Evolutionary conservation across 2,888 invertebrate genomes (phyloP), one percentile per base, ranked within the genome.

Genomic region (Drosophila paramelanica): DNA sequence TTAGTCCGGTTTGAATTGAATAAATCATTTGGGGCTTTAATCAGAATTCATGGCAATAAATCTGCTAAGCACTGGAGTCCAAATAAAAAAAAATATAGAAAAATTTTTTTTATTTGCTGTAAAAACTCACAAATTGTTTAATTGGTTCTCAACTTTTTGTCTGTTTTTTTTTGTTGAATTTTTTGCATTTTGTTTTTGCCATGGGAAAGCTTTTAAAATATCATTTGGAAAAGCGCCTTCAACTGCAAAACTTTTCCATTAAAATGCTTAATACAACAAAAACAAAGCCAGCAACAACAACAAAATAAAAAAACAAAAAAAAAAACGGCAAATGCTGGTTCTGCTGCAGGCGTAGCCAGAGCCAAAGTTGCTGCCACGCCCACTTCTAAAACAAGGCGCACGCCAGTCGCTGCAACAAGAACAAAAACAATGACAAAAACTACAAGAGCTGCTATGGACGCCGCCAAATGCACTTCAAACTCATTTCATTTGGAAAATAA

Each of bases 401-500:
- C 57, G 69, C 59, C 70, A 36, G 53, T 5, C 33, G 41, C 47
- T 43, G 56, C 70, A 52, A 38, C 59, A 53, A 38, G 27, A 53
- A 27, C 39, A 46, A 67, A 7, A 31, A 31, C 31, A 52, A 60
- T 25, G 66, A 41, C 25, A 56, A 57, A 31, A 51, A 61, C n/a
- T 36, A 53, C 38, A 60, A 60, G 57, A 52, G 62, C 70, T 66
- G 67, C 73, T 66, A 58, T 46, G 72, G 68, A 56, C 67, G 69
- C 87, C 80, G 73, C 68, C 85, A 83, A 89, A 89, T 85, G 89
- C 85, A 86, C 85, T 86, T 86, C 75, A 86, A 86, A 89, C 88
- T 89, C 90, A 87, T 89, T 86, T 86, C 85, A 86, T 89, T 89
- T 76, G 90, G 90, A 89, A 85, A 85, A 89, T 88, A 89, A 85